Base-by-base conservation (phyloP, 2,113 vertebrate species). In the Tor tambroides region DNA sequence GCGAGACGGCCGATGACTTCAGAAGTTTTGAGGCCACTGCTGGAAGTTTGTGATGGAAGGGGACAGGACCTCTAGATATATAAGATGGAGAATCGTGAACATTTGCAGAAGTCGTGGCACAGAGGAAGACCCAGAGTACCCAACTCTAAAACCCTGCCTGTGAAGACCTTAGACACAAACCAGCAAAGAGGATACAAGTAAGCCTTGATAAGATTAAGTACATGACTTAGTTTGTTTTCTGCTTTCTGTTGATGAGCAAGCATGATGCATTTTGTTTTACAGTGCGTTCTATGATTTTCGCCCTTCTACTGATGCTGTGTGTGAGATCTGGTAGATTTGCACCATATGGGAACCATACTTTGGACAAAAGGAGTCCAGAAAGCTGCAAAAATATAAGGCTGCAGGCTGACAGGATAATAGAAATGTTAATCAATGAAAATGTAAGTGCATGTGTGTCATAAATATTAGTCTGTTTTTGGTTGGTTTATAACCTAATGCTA, bases 51-150 rank as follows among this genome's bases (percentile, higher is more conserved):
- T n/a, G 12, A 0, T 46, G 30, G 43, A 74, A 74, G 2, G 2
- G 67, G 67, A 71, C 6, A 61, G 59, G 12, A 32, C 41, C 80
- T 71, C 46, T 15, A 30, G 77, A 63, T 80, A 86, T 86, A 86
- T 86, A 86, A 81, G 80, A 88, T 88, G 84, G 28, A 69, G 78
- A 23, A 12, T 46, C 43, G 38, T n/a, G 46, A 69, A 51, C 78
- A 85, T 12, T n/a, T 85, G 46, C 54, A 81, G 83, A 80, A 35
- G 32, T 21, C 4, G 28, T 61, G 67, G 10, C 17, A 59, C 30
- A 71, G 28, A 59, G 32, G 6, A 7, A 51, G 3, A 21, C 43
- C 26, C 17, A 9, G 41, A 30, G 26, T 46, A n/a, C 14, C 30
- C 23, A 51, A n/a, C 46, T 69, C 28, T 19, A 69, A 32, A 69